Base-by-base conservation (phyloP, 2,888 invertebrate species). In the Cephus nigrinus region DNA sequence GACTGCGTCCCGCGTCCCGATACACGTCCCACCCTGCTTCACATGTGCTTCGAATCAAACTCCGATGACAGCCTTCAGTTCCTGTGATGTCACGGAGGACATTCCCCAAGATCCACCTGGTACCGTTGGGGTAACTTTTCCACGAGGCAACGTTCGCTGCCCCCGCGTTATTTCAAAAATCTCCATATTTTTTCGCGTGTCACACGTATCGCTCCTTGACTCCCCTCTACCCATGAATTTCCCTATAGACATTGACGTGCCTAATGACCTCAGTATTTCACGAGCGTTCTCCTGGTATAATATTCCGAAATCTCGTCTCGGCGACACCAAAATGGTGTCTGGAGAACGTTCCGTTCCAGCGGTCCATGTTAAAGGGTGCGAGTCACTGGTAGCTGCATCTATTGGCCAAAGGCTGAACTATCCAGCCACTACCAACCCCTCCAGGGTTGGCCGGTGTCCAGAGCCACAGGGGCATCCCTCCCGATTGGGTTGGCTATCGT, bases 311-410 rank as follows among this genome's bases (percentile, higher is more conserved):
- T 55, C 55, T 9, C 15, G 9, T 55, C 30, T 30, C 30, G 55
- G 55, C 9, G 23, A 55, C 23, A 23, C 55, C 55, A 55, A 55
- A 55, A 55, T 55, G 55, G 55, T 55, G 55, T 23, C 23, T 23
- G 55, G 55, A 55, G 55, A 55, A 55, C 55, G 9, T 55, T 23
- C 23, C 0, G 0, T 55, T 23, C 2, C 55, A 2, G 23, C 23
- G 55, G 55, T 55, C 55, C 9, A 23, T 55, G 55, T 55, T 23
- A 9, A 55, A 55, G 36, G 35, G 36, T 73, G 69, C 35, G 74
- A 82, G 79, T 81, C 75, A 84, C 85, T 83, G 75, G 80, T 77
- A 74, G 76, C 85, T 80, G 84, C 88, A 88, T 88, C 88, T 88
- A 78, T 82, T 81, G 88, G 87, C 30, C 75, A 77, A 79, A 76